Evolutionary conservation across 2,888 invertebrate genomes (phyloP).

Genomic region (Drosophila nr. perissopoda): DNA sequence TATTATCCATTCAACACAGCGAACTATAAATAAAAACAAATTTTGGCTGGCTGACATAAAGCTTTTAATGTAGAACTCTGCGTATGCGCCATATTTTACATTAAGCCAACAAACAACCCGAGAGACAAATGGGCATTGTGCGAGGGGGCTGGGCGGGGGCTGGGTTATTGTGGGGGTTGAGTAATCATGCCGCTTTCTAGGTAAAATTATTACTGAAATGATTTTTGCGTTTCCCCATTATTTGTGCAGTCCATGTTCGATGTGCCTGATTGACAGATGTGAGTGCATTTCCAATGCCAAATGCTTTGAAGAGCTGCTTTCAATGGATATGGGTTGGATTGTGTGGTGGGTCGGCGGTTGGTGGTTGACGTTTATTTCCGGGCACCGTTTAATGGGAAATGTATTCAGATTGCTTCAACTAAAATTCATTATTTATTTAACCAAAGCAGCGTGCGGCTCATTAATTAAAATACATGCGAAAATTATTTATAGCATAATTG

Average conservation of each 20-base stretch:
- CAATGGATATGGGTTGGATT: background rate
- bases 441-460: conserved; percentile 31
- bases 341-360: background rate
- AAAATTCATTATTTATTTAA: conserved; percentile 59
- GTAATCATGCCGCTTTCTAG: conserved; percentile 24
- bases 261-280: conserved; percentile 58
- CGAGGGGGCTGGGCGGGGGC: background rate
- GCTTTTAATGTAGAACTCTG: conserved; percentile 73
- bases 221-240: conserved; percentile 39
- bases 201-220: conserved; percentile 48
- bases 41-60: conserved; percentile 64
- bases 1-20: conserved; percentile 7
- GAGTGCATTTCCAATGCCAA: conserved; percentile 15
- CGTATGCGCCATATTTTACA: conserved; percentile 77
- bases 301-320: background rate
- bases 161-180: background rate
- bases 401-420: conserved; percentile 30
- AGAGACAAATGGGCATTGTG: conserved; percentile 37
- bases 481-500: conserved; percentile 62
- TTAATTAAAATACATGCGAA: conserved; percentile 62
- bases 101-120: conserved; percentile 74
- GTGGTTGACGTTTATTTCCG: conserved; percentile 20
- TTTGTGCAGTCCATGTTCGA: conserved; percentile 24
- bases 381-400: conserved; percentile 10
- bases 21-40: conserved; percentile 60